Percentiles rank a stretch among this genome's conserved stretches.
Conservation (phyloP, 2,797 vertebrate genomes). For the Pempheris klunzingeri region DNA sequence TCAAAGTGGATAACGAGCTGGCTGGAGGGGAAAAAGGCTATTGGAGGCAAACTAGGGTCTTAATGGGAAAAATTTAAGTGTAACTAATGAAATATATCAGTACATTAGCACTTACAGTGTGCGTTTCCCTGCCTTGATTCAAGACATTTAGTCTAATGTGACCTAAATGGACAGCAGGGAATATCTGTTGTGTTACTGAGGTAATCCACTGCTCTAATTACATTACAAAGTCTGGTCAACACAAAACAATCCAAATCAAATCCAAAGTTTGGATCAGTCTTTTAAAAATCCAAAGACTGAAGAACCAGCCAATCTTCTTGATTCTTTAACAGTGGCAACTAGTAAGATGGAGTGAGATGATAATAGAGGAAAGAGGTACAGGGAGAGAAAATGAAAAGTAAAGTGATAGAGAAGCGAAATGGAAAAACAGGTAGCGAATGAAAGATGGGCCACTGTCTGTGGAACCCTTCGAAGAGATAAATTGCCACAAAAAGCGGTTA, state of each 20-base stretch:
- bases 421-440: constrained; percentile 60
- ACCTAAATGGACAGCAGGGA: neutral
- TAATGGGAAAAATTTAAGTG: neutral
- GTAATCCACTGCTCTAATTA: neutral
- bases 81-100: neutral
- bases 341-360: constrained; percentile 40
- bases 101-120: neutral
- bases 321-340: constrained; percentile 30
- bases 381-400: constrained; percentile 62
- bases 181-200: neutral
- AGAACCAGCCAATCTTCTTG: constrained; percentile 31
- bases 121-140: neutral
- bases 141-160: no score
- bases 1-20: neutral
- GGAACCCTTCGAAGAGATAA: constrained; percentile 52
- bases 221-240: neutral
- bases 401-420: constrained; percentile 61
- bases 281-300: constrained; percentile 24
- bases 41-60: neutral
- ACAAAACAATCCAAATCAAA: neutral
- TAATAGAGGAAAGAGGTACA: constrained; percentile 13
- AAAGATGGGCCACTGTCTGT: constrained; percentile 58
- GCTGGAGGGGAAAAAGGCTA: no score
- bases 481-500: constrained; percentile 61
- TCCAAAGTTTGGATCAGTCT: neutral